Evolutionary conservation across 2,888 invertebrate genomes (phyloP), one percentile per base, ranked within the genome.

Genomic region (Pyrrhia umbra): DNA sequence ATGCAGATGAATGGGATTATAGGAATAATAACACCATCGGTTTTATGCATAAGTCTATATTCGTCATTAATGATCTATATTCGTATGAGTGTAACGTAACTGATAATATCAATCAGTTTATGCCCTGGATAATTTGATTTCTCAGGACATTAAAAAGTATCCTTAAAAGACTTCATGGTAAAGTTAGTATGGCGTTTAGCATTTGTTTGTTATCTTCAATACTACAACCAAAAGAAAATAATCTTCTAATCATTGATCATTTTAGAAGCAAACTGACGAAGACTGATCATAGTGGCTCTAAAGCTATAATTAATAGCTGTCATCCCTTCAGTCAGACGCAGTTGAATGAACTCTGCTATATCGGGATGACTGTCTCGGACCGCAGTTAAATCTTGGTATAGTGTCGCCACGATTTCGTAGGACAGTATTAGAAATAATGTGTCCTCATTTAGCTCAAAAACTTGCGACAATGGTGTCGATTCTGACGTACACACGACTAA

Each of bases 301-400:
- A 62, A 66, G 23, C 50, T 39, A 43, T 67, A 79, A 62, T 57
- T 34, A 66, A 76, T 67, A 46, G 59, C 66, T 63, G 70, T 75
- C 71, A 69, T 75, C 63, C 59, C 59, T 60, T 45, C 21, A 39
- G 37, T 30, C 13, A 37, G 47, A 43, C 37, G 20, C 25, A 55
- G 85, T 77, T 75, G 73, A 78, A 69, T 52, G 82, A 81, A 76
- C 85, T 40, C 70, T 23, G 77, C 77, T 85, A 85, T 79, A 82
- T 85, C 70, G 67, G 83, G 71, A 61, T 69, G 74, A 64, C 54
- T 42, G 72, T 79, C 72, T 67, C 40, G 57, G 37, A 57, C 58
- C 43, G 40, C 45, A 65, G 61, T 49, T 54, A 13, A 45, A 66
- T 66, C 63, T 62, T n/a, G 6, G 34, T 27, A 55, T 46, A 68